These are phyloP conservation scores for Panagrolaimus sp. DNA, from an alignment of 1,140 invertebrate species.

Conservation along the genomic window DNA sequence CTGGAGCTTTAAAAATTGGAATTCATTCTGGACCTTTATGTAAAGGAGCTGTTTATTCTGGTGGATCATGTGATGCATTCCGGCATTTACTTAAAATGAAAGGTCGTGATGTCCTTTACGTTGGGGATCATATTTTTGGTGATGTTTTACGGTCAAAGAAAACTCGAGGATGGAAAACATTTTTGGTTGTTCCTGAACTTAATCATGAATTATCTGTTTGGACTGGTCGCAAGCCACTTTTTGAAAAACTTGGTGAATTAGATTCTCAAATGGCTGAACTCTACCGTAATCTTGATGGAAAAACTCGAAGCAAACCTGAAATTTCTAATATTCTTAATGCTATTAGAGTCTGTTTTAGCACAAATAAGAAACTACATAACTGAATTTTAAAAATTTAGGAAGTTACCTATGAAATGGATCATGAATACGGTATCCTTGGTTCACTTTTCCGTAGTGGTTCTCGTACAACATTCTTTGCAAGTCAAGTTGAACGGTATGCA, in stretches of 20 bases:
- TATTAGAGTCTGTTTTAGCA: constrained; percentile 66
- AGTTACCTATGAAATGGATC: constrained; percentile 95
- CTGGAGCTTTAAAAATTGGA: constrained; percentile 76
- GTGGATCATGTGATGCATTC: constrained; percentile 90
- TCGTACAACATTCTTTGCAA: constrained; percentile 94
- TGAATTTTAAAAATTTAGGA: constrained; percentile 63
- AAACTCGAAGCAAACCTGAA: constrained; percentile 84
- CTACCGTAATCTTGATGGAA: constrained; percentile 93
- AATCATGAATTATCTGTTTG: constrained; percentile 94
- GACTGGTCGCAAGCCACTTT: constrained; percentile 91
- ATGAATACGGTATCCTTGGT: constrained; percentile 92
- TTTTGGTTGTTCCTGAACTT: constrained; percentile 92
- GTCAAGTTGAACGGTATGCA: constrained; percentile 88
- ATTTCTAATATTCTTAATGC: constrained; percentile 76
- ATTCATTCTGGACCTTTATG: constrained; percentile 79
- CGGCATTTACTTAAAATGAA: constrained; percentile 90
- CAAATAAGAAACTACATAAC: neutral
- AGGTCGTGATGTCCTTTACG: constrained; percentile 93
- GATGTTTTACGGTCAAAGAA: constrained; percentile 98
- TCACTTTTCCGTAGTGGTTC: constrained; percentile 85
- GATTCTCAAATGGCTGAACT: constrained; percentile 85
- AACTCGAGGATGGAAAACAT: constrained; percentile 93
- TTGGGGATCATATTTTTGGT: constrained; percentile 94
- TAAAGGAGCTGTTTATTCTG: constrained; percentile 68
- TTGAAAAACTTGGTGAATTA: constrained; percentile 78